A percentile compares a stretch with the other conserved stretches of the same genome.
These are phyloP conservation scores for Leucoraja erinaceus DNA, from an alignment of 2,113 vertebrate genomes.

Conservation along the genomic window DNA sequence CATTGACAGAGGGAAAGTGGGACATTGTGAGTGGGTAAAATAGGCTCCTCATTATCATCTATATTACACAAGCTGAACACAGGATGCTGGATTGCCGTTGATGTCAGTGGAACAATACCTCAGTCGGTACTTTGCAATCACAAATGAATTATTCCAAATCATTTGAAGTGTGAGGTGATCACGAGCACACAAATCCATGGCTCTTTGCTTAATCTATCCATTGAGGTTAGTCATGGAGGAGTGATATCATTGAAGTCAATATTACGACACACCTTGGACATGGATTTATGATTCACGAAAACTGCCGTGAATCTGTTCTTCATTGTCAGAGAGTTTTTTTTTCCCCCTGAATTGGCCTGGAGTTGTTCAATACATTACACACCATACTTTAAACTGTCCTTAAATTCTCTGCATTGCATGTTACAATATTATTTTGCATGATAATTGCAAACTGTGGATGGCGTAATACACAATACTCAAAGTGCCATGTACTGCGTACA, in stretches of 20 bases:
- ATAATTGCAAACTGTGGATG: too few species aligned
- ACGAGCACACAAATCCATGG: neutral
- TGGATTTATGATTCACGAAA: neutral
- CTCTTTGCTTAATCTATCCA: neutral
- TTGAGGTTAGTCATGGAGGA: neutral
- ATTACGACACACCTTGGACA: neutral
- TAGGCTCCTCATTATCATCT: neutral
- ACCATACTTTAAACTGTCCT: neutral
- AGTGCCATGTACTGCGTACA: neutral
- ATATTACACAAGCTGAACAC: neutral
- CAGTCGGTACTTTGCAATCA: neutral
- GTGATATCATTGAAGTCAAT: neutral
- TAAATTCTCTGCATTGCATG: too few species aligned
- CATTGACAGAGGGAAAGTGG: neutral
- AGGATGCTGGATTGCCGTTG: neutral
- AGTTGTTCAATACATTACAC: neutral
- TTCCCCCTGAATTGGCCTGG: neutral
- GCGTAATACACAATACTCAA: too few species aligned
- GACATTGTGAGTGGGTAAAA: neutral
- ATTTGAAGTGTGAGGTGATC: neutral
- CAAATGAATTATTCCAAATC: neutral
- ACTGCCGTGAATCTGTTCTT: neutral
- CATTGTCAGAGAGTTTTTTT: neutral
- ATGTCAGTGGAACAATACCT: neutral
- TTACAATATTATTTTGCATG: too few species aligned